phyloP scores from a whole-genome alignment of 2,797 vertebrate genomes.

The Lateolabrax maculatus region DNA sequence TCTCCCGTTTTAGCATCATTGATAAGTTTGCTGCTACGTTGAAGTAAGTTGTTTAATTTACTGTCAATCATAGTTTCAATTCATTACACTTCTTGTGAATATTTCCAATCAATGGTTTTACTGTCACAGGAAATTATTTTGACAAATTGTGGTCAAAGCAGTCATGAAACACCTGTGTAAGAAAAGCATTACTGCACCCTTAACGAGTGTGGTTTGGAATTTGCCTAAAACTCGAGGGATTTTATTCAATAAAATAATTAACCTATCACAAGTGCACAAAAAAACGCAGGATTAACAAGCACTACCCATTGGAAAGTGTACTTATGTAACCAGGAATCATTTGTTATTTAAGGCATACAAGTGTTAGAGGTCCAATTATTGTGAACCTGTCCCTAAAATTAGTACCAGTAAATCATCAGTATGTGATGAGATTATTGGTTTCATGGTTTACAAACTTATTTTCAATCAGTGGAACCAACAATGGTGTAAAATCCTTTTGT shows the following conservation, averaged over 20 bases:
- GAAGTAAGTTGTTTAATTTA: constrained; percentile 1
- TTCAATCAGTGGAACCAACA: constrained; percentile 7
- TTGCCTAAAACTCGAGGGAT: not conserved
- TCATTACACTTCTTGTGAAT: not conserved
- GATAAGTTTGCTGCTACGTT: constrained; percentile 4
- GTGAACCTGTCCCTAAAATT: not conserved
- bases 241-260: constrained; percentile 11
- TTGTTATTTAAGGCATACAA: constrained; percentile 68
- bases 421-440: constrained; percentile 32
- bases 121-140: constrained; percentile 4
- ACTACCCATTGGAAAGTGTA: constrained; percentile 8
- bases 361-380: constrained; percentile 22
- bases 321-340: constrained; percentile 20
- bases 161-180: not conserved
- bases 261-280: constrained; percentile 6
- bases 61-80: not conserved
- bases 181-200: constrained; percentile 4
- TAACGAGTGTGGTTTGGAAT: not conserved
- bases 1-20: not conserved
- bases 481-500: constrained; percentile 37
- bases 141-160: not conserved
- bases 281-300: constrained; percentile 19
- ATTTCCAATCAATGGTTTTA: constrained; percentile 14
- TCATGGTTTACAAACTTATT: constrained; percentile 32
- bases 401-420: not conserved